phyloP scores from a whole-genome alignment of 2,113 vertebrate species.

The Epinephelus lanceolatus region DNA sequence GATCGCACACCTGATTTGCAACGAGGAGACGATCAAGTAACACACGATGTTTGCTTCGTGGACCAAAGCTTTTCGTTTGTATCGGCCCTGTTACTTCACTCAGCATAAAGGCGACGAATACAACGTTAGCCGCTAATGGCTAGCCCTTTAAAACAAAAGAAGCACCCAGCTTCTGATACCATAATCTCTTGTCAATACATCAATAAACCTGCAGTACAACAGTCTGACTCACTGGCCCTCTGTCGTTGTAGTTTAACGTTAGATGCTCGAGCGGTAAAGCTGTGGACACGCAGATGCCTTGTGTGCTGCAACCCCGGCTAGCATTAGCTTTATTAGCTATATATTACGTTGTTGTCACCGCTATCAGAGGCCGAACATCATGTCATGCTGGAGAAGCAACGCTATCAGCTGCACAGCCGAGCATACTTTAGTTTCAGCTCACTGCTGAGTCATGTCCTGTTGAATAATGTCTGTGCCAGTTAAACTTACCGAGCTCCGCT shows the following conservation, averaged over 20 bases:
- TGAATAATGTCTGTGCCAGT: background rate
- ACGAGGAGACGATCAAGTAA: background rate
- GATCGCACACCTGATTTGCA: fast-evolving
- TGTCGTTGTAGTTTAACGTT: background rate
- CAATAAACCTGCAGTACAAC: fast-evolving
- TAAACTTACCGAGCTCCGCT: conserved; percentile 54
- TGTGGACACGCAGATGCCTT: background rate
- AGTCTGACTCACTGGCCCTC: background rate
- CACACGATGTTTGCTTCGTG: fast-evolving
- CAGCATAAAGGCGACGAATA: background rate
- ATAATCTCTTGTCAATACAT: fast-evolving
- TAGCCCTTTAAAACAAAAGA: background rate
- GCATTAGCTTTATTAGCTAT: conserved; percentile 55
- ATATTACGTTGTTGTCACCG: background rate
- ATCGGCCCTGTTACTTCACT: background rate
- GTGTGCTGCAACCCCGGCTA: conserved; percentile 20
- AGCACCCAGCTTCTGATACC: background rate
- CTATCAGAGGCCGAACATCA: background rate
- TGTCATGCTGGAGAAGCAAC: background rate
- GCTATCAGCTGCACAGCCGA: background rate
- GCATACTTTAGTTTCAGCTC: fast-evolving
- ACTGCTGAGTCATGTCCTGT: fast-evolving
- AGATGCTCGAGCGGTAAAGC: background rate
- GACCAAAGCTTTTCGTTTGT: no score
- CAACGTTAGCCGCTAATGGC: background rate